phyloP scores from a whole-genome alignment of 2,113 vertebrate genomes.

The Proteles cristata region DNA sequence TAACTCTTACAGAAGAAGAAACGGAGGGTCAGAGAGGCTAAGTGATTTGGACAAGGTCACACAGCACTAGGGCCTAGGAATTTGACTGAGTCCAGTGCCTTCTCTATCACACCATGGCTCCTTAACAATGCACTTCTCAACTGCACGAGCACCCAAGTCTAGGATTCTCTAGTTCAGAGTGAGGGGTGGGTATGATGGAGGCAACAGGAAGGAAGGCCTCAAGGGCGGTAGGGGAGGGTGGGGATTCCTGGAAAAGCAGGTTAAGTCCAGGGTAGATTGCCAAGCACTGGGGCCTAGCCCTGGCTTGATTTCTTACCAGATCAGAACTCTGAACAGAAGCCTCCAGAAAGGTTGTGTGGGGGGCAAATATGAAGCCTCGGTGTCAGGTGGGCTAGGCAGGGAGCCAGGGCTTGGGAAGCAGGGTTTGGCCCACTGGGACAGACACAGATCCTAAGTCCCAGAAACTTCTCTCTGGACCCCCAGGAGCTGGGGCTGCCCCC shows the following conservation, averaged over 20 bases:
- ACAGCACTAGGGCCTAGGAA: not conserved
- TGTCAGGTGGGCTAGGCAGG: not conserved
- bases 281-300: not conserved
- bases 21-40: not conserved
- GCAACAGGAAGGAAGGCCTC: not conserved
- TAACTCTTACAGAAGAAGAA: not conserved
- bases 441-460: not conserved
- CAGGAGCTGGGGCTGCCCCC: not conserved
- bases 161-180: not conserved
- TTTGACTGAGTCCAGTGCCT: not conserved
- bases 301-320: not conserved
- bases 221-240: accelerated
- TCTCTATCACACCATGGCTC: not conserved
- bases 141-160: not conserved
- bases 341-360: not conserved
- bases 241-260: not conserved
- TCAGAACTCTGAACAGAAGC: not conserved
- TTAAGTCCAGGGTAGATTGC: not conserved
- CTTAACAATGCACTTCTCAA: no score
- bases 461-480: not conserved
- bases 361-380: no score
- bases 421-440: not conserved
- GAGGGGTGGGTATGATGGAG: not conserved
- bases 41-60: not conserved
- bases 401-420: not conserved